phyloP scores from a whole-genome alignment of 2,797 vertebrate species.

The Muscicapa striata region DNA sequence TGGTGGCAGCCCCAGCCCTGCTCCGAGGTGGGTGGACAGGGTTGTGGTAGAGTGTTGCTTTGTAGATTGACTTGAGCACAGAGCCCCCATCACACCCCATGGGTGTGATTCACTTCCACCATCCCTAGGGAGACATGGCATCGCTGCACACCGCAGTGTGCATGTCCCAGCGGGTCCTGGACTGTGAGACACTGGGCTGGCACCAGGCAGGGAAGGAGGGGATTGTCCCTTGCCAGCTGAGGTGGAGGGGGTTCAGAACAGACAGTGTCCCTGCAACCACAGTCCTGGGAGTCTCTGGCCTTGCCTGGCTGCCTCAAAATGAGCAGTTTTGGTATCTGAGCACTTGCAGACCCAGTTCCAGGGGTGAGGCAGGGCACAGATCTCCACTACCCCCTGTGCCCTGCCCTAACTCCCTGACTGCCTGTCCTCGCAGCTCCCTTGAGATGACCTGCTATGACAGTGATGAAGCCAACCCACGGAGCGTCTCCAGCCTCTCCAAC shows the following conservation, averaged over 20 bases:
- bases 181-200: neutral
- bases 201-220: neutral
- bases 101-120: neutral
- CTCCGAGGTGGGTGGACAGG: fast-evolving
- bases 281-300: neutral
- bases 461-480: constrained; percentile 90
- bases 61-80: neutral
- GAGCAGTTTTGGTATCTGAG: neutral
- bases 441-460: constrained; percentile 92
- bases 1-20: neutral
- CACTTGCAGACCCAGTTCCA: neutral
- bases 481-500: constrained; percentile 91
- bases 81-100: neutral
- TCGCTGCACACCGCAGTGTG: fast-evolving
- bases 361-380: neutral
- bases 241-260: neutral
- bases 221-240: neutral
- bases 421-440: constrained; percentile 78
- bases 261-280: fast-evolving
- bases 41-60: fast-evolving
- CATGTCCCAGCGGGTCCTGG: neutral
- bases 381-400: neutral
- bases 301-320: neutral
- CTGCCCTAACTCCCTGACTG: neutral
- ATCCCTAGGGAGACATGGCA: neutral